These are phyloP conservation scores for Clistopyga incitator DNA, from an alignment of 2,888 invertebrate species.

Conservation along the genomic window DNA sequence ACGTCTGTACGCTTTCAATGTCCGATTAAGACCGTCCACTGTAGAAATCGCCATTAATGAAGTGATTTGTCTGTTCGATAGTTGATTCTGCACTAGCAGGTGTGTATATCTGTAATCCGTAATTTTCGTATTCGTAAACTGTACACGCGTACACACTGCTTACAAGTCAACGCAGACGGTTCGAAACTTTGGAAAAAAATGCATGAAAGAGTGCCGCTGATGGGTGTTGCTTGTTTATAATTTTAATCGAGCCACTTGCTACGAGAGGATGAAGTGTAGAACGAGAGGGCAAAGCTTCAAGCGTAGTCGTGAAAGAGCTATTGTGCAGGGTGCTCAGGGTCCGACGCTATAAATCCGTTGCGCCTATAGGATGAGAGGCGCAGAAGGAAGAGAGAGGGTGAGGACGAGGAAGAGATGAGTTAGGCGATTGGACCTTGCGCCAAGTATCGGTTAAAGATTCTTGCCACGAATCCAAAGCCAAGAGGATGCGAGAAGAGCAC, in stretches of 20 bases:
- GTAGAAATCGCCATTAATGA: no score
- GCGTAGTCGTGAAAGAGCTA: constrained; percentile 29
- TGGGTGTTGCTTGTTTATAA: constrained; percentile 32
- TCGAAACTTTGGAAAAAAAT: neutral
- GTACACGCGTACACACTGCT: neutral
- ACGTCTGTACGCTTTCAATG: no score
- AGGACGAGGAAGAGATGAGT: constrained; percentile 41
- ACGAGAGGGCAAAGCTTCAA: constrained; percentile 17
- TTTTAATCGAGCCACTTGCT: neutral
- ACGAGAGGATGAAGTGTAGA: neutral
- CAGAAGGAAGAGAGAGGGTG: constrained; percentile 1
- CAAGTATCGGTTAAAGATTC: constrained; percentile 68
- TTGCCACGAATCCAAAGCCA: constrained; percentile 64
- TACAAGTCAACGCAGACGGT: neutral
- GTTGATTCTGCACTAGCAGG: no score
- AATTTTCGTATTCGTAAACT: no score
- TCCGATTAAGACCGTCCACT: no score
- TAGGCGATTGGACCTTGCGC: constrained; percentile 64
- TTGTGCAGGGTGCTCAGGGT: constrained; percentile 14
- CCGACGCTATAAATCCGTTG: constrained; percentile 52
- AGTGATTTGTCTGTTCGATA: no score
- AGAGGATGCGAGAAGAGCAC: constrained; percentile 44
- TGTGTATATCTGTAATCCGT: no score
- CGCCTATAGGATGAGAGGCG: constrained; percentile 11
- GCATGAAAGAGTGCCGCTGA: neutral